Evolutionary conservation across 2,113 vertebrate genomes (phyloP), one percentile per base, ranked within the genome.

Genomic region (Gorsachius goisagi): DNA sequence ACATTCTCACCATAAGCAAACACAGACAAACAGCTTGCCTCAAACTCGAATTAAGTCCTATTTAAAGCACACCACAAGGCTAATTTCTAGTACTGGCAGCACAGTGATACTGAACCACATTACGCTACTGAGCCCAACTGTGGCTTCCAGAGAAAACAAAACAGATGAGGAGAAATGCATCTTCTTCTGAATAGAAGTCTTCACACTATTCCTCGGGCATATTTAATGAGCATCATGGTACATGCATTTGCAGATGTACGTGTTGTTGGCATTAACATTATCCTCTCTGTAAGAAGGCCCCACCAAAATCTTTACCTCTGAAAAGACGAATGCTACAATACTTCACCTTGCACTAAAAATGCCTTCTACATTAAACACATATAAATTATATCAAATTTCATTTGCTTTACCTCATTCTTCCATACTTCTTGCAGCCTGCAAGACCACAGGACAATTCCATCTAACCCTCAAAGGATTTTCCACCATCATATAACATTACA

Each of bases 21-120:
- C 69, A 90, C 68, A 90, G 78, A 75, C 63, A 90, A 94, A 87
- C 84, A 97, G 77, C 77, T 93, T 95, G 86, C 81, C 68, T 96
- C 83, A 83, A 86, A 88, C 88, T 94, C 76, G 85, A 96, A 95
- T 89, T 88, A 90, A 92, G 74, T 72, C 79, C 89, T 93, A 89
- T 95, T 96, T 92, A 95, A 95, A 94, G 91, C 53, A 83, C 50
- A 91, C 80, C 90, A 95, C 86, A 91, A 91, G 87, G 90, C 89
- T 93, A 91, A 97, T 96, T 93, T 91, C 81, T 94, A 66, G 58
- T 67, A 66, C 91, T 91, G 87, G 85, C 87, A 95, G 58, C 50
- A 76, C 74, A 74, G 77, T 47, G 71, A 66, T 95, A 77, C 85
- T 88, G 93, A 97, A 95, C 91, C 74, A 91, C 87, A 93, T 94